These are phyloP conservation scores for Jaculus jaculus DNA, from an alignment of 2,113 vertebrate species.

Conservation along the genomic window DNA sequence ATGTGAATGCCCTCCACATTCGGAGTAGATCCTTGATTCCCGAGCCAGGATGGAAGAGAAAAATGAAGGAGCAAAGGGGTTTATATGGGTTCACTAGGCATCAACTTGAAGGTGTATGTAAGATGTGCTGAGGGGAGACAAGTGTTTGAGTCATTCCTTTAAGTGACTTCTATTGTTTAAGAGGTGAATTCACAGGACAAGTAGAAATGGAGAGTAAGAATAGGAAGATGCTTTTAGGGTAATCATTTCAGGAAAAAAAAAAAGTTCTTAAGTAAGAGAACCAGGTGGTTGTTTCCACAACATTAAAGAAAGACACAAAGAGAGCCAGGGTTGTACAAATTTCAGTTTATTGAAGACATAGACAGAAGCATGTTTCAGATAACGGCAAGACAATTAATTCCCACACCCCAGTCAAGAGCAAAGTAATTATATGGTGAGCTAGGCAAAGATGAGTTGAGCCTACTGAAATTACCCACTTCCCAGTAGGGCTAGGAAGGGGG, in stretches of 20 bases:
- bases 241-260: too few species aligned
- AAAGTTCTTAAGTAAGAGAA: neutral
- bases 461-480: neutral
- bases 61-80: rapidly evolving
- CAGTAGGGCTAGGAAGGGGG: too few species aligned
- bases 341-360: neutral
- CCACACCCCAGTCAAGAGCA: neutral
- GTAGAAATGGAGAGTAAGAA: neutral
- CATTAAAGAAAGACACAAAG: neutral
- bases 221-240: neutral
- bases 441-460: neutral
- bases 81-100: neutral
- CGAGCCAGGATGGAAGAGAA: rapidly evolving
- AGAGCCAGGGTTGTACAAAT: neutral
- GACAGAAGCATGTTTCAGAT: neutral
- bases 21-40: neutral
- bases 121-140: neutral
- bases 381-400: neutral
- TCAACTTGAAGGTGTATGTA: neutral
- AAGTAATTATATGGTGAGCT: neutral
- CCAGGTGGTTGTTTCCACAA: neutral
- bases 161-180: neutral
- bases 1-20: rapidly evolving
- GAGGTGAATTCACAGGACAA: neutral
- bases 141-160: neutral